Evolutionary conservation across 2,888 invertebrate genomes (phyloP).

Genomic region (Idaea biselata): DNA sequence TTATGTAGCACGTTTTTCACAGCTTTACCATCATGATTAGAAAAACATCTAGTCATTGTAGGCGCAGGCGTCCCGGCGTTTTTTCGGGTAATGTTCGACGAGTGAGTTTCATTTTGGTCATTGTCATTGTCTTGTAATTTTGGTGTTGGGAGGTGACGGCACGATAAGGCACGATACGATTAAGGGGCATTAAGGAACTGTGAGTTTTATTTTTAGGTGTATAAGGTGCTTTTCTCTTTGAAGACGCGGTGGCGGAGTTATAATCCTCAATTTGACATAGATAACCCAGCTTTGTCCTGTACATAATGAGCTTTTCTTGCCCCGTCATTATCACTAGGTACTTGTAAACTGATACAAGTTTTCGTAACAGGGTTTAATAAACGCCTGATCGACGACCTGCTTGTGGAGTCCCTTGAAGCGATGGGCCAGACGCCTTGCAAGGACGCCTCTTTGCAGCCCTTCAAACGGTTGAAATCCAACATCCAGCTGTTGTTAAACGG

Average conservation of each 20-base stretch:
- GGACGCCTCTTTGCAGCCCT: slow-evolving; percentile 77
- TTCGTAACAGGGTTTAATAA: slow-evolving; percentile 79
- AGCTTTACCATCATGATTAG: slow-evolving; percentile 62
- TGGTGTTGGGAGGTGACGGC: slow-evolving; percentile 65
- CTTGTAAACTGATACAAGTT: slow-evolving; percentile 23
- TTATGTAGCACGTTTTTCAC: slow-evolving; percentile 45
- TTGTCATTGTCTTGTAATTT: slow-evolving; percentile 69
- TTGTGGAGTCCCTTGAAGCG: slow-evolving; percentile 87
- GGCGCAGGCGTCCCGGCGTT: slow-evolving; percentile 44
- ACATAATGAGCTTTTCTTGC: slow-evolving; percentile 23
- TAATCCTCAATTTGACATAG: slow-evolving; percentile 14
- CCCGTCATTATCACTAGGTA: slow-evolving; percentile 4
- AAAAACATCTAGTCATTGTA: slow-evolving; percentile 54
- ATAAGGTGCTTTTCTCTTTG: slow-evolving; percentile 31
- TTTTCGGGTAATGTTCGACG: slow-evolving; percentile 56
- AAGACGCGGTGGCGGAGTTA: slow-evolving; percentile 36
- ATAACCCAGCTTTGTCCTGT: slow-evolving; percentile 36
- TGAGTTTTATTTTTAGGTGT: slow-evolving; percentile 25
- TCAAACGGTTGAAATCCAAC: slow-evolving; percentile 86
- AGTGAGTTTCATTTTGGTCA: slow-evolving; percentile 65
- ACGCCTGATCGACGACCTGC: slow-evolving; percentile 89
- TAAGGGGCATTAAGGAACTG: slow-evolving; percentile 30
- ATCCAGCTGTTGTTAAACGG: slow-evolving; percentile 89
- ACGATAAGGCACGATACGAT: slow-evolving; percentile 18
- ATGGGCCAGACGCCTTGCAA: slow-evolving; percentile 86